Conservation (phyloP, 30 jellyfish, hydroid and myxozoan species). For the Rhopilema esculentum region DNA sequence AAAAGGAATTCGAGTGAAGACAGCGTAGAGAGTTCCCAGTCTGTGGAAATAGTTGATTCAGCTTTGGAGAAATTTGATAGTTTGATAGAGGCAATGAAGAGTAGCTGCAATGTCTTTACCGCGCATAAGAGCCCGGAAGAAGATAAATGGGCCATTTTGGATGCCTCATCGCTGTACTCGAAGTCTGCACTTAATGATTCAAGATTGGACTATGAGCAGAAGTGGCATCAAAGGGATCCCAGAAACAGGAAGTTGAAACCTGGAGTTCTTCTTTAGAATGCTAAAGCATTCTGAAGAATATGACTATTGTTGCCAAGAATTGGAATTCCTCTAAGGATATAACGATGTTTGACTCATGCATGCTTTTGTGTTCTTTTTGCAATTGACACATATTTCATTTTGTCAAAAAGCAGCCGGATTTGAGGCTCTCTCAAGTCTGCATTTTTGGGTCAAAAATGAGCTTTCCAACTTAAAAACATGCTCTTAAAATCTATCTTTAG, state of each 20-base stretch:
- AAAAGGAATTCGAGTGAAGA: not conserved
- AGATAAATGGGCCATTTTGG: not conserved
- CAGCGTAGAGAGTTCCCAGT: not conserved
- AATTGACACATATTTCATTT: too few relatives aligned
- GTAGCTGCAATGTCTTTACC: not conserved
- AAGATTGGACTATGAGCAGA: not conserved
- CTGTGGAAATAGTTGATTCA: not conserved
- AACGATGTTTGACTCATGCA: too few relatives aligned
- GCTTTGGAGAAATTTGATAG: slow-evolving; percentile 39
- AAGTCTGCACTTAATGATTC: slow-evolving; percentile 34
- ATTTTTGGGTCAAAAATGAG: too few relatives aligned
- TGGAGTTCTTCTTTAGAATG: not conserved
- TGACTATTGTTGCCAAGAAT: too few relatives aligned
- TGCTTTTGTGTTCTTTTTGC: too few relatives aligned
- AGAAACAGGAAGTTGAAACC: slow-evolving; percentile 53
- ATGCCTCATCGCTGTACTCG: slow-evolving; percentile 31
- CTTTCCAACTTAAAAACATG: too few relatives aligned
- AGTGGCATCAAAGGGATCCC: slow-evolving; percentile 54
- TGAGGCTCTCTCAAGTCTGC: too few relatives aligned
- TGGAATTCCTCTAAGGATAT: too few relatives aligned
- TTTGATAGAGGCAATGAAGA: not conserved
- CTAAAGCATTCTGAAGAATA: not conserved
- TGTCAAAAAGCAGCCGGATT: too few relatives aligned
- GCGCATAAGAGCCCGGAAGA: not conserved
- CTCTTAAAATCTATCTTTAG: too few relatives aligned